phyloP scores from a whole-genome alignment of 2,888 invertebrate species.

The Hirtodrosophila alboralis region DNA sequence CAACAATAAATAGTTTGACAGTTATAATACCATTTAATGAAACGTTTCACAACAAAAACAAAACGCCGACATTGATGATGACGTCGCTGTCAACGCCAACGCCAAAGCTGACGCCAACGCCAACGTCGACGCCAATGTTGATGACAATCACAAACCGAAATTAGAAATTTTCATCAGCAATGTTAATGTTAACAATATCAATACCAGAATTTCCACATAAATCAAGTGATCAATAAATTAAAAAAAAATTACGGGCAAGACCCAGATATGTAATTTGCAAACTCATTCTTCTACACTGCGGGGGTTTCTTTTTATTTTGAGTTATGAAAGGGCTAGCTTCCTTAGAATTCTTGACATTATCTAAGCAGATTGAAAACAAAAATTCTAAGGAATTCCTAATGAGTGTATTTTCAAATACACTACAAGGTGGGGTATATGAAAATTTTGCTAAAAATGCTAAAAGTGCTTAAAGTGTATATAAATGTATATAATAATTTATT shows the following conservation, averaged over 20 bases:
- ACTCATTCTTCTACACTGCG: constrained; percentile 33
- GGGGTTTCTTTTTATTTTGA: constrained; percentile 8
- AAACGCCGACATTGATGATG: constrained; percentile 12
- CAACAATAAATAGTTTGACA: constrained; percentile 50
- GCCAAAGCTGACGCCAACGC: no score
- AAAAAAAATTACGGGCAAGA: constrained; percentile 13
- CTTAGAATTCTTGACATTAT: background rate
- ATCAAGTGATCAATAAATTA: constrained; percentile 70
- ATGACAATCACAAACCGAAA: constrained; percentile 44
- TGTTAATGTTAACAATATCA: constrained; percentile 71
- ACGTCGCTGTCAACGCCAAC: constrained; percentile 15
- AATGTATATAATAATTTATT: no score
- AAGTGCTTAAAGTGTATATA: no score
- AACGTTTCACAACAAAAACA: constrained; percentile 30
- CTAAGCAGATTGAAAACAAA: constrained; percentile 13
- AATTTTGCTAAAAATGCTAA: background rate
- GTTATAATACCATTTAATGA: constrained; percentile 69
- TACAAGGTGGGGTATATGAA: background rate
- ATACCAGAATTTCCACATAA: constrained; percentile 58
- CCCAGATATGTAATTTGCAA: no score
- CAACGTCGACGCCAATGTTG: constrained; percentile 16
- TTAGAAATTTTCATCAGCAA: constrained; percentile 68
- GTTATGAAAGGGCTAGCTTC: background rate
- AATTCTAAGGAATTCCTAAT: constrained; percentile 11
- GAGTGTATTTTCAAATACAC: background rate